Percentiles rank a stretch among this genome's conserved stretches.
These are phyloP conservation scores for Sarcophaga carnaria DNA, from an alignment of 2,888 invertebrate genomes.

Conservation along the genomic window DNA sequence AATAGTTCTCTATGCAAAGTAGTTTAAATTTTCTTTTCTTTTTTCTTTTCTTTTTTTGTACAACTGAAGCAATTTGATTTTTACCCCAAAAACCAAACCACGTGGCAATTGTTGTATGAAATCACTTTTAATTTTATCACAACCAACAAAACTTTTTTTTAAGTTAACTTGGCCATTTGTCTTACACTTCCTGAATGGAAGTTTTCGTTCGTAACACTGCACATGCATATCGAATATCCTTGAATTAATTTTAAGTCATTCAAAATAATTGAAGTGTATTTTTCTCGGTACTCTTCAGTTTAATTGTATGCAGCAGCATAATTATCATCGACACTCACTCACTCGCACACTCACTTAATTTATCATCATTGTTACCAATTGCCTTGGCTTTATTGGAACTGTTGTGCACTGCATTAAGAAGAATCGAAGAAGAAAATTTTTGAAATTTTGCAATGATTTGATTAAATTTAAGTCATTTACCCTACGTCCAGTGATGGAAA, in stretches of 20 bases:
- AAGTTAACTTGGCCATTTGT: conserved; percentile 44
- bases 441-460: conserved; percentile 2
- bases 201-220: conserved; percentile 13
- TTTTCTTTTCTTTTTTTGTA: not conserved
- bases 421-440: too few relatives aligned
- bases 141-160: conserved; percentile 13
- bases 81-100: not conserved
- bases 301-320: conserved; percentile 48
- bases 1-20: not conserved
- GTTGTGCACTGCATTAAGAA: too few relatives aligned
- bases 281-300: conserved; percentile 19
- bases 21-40: not conserved
- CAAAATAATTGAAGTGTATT: conserved; percentile 57
- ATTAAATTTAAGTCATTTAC: conserved; percentile 18
- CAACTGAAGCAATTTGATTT: conserved; percentile 8
- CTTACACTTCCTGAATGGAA: conserved; percentile 21
- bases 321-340: conserved; percentile 29
- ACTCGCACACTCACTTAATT: not conserved
- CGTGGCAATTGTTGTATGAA: conserved; percentile 24
- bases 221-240: conserved; percentile 40
- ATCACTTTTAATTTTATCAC: conserved; percentile 32
- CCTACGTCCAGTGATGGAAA: not conserved
- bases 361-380: too few relatives aligned
- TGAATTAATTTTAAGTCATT: conserved; percentile 54
- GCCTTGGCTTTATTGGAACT: too few relatives aligned